These are phyloP conservation scores for Esox lucius DNA, from an alignment of 2,797 vertebrate species.

Conservation along the genomic window DNA sequence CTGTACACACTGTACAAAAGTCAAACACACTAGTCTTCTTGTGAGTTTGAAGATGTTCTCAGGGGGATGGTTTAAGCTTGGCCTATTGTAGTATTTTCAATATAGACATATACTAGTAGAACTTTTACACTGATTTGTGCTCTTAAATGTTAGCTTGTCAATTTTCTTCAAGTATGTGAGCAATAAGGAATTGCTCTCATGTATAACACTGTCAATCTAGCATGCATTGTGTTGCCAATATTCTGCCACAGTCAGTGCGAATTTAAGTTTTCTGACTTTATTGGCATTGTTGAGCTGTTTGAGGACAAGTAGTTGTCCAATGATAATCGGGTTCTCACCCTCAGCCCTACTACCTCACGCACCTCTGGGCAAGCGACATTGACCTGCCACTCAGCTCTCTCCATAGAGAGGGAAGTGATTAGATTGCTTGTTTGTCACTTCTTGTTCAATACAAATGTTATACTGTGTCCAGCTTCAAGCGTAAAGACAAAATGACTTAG, in stretches of 20 bases:
- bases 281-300: slow-evolving; percentile 8
- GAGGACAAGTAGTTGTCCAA: neutral
- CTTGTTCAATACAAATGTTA: no score
- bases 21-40: neutral
- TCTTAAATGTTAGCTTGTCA: no score
- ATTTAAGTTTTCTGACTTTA: slow-evolving; percentile 6
- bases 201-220: no score
- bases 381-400: neutral
- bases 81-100: neutral
- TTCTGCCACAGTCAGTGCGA: no score
- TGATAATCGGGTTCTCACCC: slow-evolving; percentile 6
- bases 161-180: no score
- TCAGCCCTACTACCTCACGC: neutral
- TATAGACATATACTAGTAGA: no score
- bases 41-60: slow-evolving; percentile 13
- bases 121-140: no score
- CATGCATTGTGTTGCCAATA: no score
- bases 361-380: slow-evolving; percentile 5
- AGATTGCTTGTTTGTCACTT: no score
- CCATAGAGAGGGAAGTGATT: neutral
- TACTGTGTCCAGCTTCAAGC: no score
- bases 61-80: neutral
- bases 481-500: no score
- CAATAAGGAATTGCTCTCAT: no score
- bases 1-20: neutral